Evolutionary conservation across 1,140 invertebrate species (phyloP).

Genomic region (Elymnias hypermnestra): DNA sequence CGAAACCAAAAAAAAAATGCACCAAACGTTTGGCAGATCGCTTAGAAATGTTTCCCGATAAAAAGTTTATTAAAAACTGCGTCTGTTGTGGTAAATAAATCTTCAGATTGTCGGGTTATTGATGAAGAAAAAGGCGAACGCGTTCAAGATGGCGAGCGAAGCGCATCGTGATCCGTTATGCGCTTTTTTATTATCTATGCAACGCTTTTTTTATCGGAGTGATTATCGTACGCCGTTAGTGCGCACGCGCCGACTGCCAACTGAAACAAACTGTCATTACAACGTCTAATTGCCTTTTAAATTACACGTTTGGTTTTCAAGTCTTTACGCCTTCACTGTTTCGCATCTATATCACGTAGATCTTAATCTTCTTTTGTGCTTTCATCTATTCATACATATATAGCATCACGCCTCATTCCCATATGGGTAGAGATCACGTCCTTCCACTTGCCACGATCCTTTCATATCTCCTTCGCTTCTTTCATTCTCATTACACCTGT

Average conservation of each 20-base stretch:
- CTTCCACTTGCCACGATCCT: too few species aligned
- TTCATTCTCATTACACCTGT: too few species aligned
- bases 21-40: too few species aligned
- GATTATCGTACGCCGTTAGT: constrained; percentile 62
- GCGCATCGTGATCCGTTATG: constrained; percentile 64
- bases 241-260: constrained; percentile 38
- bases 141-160: constrained; percentile 45
- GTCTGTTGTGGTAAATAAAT: background rate
- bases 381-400: too few species aligned
- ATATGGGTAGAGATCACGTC: too few species aligned
- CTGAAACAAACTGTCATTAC: constrained; percentile 16
- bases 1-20: too few species aligned
- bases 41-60: too few species aligned
- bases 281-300: constrained; percentile 15
- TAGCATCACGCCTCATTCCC: too few species aligned
- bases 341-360: background rate
- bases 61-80: background rate
- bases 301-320: constrained; percentile 1
- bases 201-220: constrained; percentile 22
- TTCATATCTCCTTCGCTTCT: too few species aligned
- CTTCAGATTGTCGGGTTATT: background rate
- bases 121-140: constrained; percentile 2
- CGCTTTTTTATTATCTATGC: constrained; percentile 49
- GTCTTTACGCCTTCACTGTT: background rate
- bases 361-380: background rate